A percentile compares a stretch with the other conserved stretches of the same genome.
Evolutionary conservation across 2,888 invertebrate genomes (phyloP).

Genomic region (Muscina levida): DNA sequence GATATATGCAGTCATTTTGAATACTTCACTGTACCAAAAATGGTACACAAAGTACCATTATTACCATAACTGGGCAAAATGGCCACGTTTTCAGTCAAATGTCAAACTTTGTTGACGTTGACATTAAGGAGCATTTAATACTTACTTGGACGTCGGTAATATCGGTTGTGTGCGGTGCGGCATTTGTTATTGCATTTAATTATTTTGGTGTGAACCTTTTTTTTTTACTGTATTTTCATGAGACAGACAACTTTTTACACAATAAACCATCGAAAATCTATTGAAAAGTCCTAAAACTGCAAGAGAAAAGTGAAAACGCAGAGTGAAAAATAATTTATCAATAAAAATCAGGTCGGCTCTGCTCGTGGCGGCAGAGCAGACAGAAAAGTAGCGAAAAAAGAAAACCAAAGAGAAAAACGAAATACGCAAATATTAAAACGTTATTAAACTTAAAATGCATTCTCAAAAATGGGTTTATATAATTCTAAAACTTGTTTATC

Average conservation of each 20-base stretch:
- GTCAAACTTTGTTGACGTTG: slow-evolving; percentile 67
- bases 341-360: slow-evolving; percentile 53
- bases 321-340: slow-evolving; percentile 36
- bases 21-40: no score
- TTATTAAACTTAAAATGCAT: slow-evolving; percentile 41
- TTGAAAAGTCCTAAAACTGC: not conserved
- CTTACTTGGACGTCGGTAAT: slow-evolving; percentile 64
- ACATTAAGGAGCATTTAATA: slow-evolving; percentile 65
- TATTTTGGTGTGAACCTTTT: slow-evolving; percentile 9
- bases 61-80: slow-evolving; percentile 39
- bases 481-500: slow-evolving; percentile 30
- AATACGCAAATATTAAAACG: slow-evolving; percentile 17
- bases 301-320: not conserved
- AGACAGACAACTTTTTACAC: not conserved
- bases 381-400: slow-evolving; percentile 39
- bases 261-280: not conserved
- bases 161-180: slow-evolving; percentile 64
- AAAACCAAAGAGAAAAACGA: slow-evolving; percentile 21
- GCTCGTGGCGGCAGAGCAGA: slow-evolving; percentile 62
- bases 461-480: slow-evolving; percentile 35
- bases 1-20: no score
- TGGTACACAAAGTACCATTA: no score
- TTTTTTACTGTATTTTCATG: slow-evolving; percentile 3
- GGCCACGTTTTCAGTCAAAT: slow-evolving; percentile 65
- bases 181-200: slow-evolving; percentile 61